These are phyloP conservation scores for Brachystomella parvula DNA, from an alignment of 1,140 invertebrate species.

Conservation along the genomic window DNA sequence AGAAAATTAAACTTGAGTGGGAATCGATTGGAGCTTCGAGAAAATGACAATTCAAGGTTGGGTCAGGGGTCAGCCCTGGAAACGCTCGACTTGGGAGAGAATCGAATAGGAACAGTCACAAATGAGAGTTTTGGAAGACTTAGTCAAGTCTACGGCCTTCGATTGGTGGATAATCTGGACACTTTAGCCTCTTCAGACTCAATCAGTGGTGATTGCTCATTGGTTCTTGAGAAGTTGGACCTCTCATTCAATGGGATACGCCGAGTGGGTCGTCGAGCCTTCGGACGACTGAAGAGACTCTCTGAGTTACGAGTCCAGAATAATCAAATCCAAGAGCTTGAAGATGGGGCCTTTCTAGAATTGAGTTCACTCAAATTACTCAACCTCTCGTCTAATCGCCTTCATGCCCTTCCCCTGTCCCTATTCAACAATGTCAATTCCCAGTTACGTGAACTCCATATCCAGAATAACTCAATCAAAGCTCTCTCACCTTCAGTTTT, in stretches of 20 bases:
- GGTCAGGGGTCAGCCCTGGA: slow-evolving; percentile 62
- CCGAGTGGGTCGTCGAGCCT: slow-evolving; percentile 58
- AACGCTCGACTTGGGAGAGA: too few relatives aligned
- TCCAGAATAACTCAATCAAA: slow-evolving; percentile 71
- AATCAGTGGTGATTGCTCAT: slow-evolving; percentile 20
- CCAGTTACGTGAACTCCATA: slow-evolving; percentile 68
- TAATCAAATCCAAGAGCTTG: slow-evolving; percentile 72
- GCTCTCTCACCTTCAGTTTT: slow-evolving; percentile 70
- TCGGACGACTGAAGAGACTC: slow-evolving; percentile 61
- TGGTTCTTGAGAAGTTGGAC: slow-evolving; percentile 41
- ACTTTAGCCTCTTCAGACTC: slow-evolving; percentile 47
- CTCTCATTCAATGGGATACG: slow-evolving; percentile 65
- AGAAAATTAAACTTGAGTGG: slow-evolving; percentile 69
- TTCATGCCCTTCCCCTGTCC: slow-evolving; percentile 65
- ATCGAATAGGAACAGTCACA: background rate
- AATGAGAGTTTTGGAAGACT: background rate
- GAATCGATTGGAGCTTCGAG: slow-evolving; percentile 68
- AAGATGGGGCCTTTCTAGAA: slow-evolving; percentile 64
- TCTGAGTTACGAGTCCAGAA: slow-evolving; percentile 68
- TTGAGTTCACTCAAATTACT: slow-evolving; percentile 65
- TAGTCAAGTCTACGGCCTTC: background rate
- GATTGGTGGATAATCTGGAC: background rate
- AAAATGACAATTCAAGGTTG: slow-evolving; percentile 38
- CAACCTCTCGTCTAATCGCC: slow-evolving; percentile 72
- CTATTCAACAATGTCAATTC: slow-evolving; percentile 66